Evolutionary conservation across 2,888 invertebrate genomes (phyloP), one percentile per base, ranked within the genome.

Genomic region (Alcis repandata): DNA sequence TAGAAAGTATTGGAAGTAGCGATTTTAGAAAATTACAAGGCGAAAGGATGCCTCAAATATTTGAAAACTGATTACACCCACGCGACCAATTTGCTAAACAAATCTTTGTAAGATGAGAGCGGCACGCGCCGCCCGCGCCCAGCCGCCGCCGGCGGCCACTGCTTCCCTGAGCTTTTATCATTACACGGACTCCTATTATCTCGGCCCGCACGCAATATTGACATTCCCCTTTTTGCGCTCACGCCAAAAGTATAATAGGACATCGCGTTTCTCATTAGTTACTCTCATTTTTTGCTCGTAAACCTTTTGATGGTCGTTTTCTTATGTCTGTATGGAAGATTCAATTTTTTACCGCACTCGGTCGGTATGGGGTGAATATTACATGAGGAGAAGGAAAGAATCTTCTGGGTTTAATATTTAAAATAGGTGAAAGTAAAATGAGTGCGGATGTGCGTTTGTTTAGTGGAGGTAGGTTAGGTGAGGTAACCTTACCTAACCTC

Each of bases 151-250:
- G 62, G 57, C 61, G 67, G 52, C 64, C 65, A 52, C 56, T 65
- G 63, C 60, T 60, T 60, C 58, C 67, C 66, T 36, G 57, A 71
- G 68, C 74, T 74, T 78, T 74, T 75, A 77, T 75, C 78, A 77
- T 80, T 78, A 80, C 76, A 71, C 71, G 68, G 74, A 67, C 79
- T 73, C 60, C 67, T 76, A 78, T 83, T 79, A 82, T 82, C 75
- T 73, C 74, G 69, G 61, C 67, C 77, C 76, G 77, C 84, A 85
- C 84, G 83, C 87, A 80, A 86, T 84, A 85, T 82, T 83, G 80
- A 80, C 82, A 86, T 86, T 83, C 74, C 73, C 58, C 74, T 76
- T 84, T 81, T 81, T 83, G 79, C 79, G 69, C 64, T 75, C 73
- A 71, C 73, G 67, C 74, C 71, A 75, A 76, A 79, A 80, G 70